Conservation (phyloP, 2,888 invertebrate genomes). For the Brachypterus glaber region DNA sequence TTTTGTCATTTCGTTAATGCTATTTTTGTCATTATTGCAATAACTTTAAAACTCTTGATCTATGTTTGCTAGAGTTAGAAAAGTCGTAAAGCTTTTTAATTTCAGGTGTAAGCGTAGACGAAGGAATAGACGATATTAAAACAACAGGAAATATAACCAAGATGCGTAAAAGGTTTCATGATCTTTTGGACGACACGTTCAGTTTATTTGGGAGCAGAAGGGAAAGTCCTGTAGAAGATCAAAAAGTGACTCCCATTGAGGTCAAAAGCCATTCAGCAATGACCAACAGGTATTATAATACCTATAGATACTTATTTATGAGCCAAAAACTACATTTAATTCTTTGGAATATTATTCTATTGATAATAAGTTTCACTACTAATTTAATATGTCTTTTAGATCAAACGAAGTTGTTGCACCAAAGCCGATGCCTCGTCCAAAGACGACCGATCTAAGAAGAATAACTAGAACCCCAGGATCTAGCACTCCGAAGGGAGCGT, state of each 20-base stretch:
- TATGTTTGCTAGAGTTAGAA: no score
- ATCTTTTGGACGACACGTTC: conserved; percentile 70
- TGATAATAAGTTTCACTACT: no score
- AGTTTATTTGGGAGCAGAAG: conserved; percentile 61
- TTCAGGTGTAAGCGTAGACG: conserved; percentile 35
- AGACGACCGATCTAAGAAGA: conserved; percentile 34
- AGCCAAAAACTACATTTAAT: no score
- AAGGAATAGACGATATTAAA: conserved; percentile 34
- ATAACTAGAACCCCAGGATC: conserved; percentile 28
- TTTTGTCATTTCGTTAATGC: conserved; percentile 3
- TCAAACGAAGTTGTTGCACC: conserved; percentile 23
- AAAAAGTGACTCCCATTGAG: conserved; percentile 29
- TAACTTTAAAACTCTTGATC: no score
- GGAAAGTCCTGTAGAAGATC: conserved; percentile 40
- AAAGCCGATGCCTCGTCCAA: conserved; percentile 31
- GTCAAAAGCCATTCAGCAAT: conserved; percentile 38
- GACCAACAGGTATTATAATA: conserved; percentile 11
- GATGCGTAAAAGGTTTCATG: conserved; percentile 65
- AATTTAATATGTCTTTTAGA: no score
- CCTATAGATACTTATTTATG: no score
- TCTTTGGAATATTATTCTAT: no score
- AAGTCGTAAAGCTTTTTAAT: conserved; percentile 6
- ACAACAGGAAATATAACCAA: conserved; percentile 47
- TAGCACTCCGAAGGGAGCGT: conserved; percentile 42
- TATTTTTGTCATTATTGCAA: no score